Evolutionary conservation across 2,888 invertebrate genomes (phyloP).

Genomic region (Lordiphosa andalusiaca): DNA sequence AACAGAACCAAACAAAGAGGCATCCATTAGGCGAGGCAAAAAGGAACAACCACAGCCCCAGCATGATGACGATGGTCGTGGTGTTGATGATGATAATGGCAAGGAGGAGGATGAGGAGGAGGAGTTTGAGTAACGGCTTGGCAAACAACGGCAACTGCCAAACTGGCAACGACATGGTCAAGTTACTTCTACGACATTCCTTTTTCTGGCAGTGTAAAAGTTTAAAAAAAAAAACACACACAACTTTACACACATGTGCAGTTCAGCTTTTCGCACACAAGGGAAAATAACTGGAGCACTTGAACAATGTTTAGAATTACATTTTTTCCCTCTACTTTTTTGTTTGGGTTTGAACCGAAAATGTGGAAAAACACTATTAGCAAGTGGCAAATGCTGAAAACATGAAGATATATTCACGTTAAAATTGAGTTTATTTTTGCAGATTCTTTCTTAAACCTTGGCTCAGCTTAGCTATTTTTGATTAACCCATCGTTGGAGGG

Average conservation of each 20-base stretch:
- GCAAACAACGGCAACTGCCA: constrained; percentile 55
- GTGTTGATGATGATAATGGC: constrained; percentile 15
- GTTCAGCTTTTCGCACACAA: constrained; percentile 11
- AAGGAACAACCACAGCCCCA: constrained; percentile 41
- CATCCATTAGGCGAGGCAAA: constrained; percentile 50
- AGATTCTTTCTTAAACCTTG: too few relatives aligned
- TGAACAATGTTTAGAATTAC: constrained; percentile 68
- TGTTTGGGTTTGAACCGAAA: constrained; percentile 38
- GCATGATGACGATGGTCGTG: constrained; percentile 9
- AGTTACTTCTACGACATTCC: constrained; percentile 48
- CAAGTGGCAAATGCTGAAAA: too few relatives aligned
- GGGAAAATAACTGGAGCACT: constrained; percentile 59
- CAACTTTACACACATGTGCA: constrained; percentile 57
- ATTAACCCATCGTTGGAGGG: too few relatives aligned
- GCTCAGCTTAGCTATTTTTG: too few relatives aligned
- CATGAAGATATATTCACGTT: too few relatives aligned
- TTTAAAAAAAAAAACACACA: constrained; percentile 61
- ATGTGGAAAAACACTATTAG: constrained; percentile 41
- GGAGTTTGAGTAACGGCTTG: constrained; percentile 63
- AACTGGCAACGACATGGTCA: constrained; percentile 62
- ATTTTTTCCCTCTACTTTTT: constrained; percentile 47
- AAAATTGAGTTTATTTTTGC: too few relatives aligned
- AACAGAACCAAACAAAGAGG: constrained; percentile 45
- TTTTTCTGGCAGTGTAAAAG: constrained; percentile 55
- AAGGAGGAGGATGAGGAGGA: constrained; percentile 14